Evolutionary conservation across 2,113 vertebrate species (phyloP).

Genomic region (Pithys albifrons): DNA sequence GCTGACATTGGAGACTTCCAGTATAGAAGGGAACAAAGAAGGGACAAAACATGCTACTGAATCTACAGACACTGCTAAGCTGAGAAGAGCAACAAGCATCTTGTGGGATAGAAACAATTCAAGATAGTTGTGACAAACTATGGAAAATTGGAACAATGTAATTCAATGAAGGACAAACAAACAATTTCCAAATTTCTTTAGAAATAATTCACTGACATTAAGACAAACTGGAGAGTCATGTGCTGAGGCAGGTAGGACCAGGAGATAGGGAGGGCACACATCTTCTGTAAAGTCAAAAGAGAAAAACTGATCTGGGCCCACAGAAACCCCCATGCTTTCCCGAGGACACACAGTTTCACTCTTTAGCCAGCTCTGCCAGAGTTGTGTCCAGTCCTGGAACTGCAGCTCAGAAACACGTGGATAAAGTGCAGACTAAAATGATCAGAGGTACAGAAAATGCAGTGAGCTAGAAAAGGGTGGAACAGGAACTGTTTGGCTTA

Average conservation of each 20-base stretch:
- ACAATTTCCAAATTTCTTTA: neutral
- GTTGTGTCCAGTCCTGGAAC: neutral
- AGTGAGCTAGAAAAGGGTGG: neutral
- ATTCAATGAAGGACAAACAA: neutral
- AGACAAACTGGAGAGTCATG: neutral
- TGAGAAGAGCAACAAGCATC: neutral
- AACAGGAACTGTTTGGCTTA: neutral
- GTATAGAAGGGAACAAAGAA: neutral
- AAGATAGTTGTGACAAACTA: neutral
- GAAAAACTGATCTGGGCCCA: neutral
- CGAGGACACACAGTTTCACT: neutral
- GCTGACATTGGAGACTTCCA: neutral
- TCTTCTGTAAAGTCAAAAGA: neutral
- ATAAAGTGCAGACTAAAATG: neutral
- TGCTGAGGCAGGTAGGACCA: neutral
- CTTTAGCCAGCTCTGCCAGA: neutral
- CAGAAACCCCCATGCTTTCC: neutral
- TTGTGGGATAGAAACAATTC: neutral
- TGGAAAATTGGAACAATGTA: neutral
- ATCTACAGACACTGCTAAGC: neutral
- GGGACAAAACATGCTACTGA: neutral
- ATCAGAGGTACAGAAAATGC: neutral
- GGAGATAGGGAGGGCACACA: rapidly evolving
- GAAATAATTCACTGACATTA: neutral
- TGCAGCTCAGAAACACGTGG: neutral